Base-by-base conservation (phyloP, 2,113 vertebrate species). In the Protobothrops flavoviridis region DNA sequence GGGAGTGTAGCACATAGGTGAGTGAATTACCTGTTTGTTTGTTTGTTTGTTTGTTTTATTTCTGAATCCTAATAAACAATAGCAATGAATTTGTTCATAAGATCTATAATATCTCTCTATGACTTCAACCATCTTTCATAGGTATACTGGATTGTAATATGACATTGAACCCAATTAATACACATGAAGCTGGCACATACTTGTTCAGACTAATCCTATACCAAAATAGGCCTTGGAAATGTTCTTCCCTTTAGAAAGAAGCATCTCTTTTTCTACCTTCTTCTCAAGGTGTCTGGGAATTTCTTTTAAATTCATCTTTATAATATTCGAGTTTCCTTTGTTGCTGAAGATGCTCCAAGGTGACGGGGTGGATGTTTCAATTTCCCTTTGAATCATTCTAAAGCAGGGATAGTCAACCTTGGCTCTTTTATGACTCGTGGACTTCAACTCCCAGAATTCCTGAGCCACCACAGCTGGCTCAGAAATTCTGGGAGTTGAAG, bases 1-100 rank as follows among this genome's bases (percentile, higher is more conserved):
- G 99, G 99, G 94, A 99, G 99, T 0, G 98, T 99, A 91, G 99
- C 99, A 0, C 99, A 99, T 97, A 99, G 99, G 99, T 99, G 96
- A 94, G 98, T 88, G 24, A 81, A 61, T 55, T 48, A 56, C 55
- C 88, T 93, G 23, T 9, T 45, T 4, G 1, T 39, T 45, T 4
- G 1, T 39, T 45, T 4, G 1, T 86, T 74, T 92, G 59, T 50
- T 50, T 87, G 8, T 50, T 91, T 91, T 64, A 24, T 61, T 33
- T 45, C 53, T 87, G 45, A 45, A 23, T 11, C 23, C 59, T 86
- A 12, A 20, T 43, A 59, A 90, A 24, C 39, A 61, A 50, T 52
- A 87, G 45, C 8, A 61, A 87, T 39, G 29, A 20, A 50, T 10
- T 33, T 90, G 61, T 52, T 52, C 24, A 59, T 61, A 48, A 59